Base-by-base conservation (phyloP, 2,888 invertebrate genomes). In the Amphimallon solstitiale region DNA sequence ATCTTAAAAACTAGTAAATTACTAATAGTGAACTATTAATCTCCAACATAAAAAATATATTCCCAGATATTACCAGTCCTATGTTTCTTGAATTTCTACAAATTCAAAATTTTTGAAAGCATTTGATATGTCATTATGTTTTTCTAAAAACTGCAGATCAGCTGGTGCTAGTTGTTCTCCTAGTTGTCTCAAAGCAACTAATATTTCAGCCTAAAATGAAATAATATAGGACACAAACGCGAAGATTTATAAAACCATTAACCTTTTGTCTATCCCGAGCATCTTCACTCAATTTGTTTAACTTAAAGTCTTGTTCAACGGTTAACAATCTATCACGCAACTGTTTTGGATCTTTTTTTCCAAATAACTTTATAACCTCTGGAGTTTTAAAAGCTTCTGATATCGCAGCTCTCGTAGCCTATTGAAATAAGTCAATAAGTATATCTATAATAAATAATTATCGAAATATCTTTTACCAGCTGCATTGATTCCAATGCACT, bases 361-460 rank as follows among this genome's bases (percentile, higher is more conserved):
- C 91, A 84, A 92, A 92, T 80, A 91, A 84, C 74, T 87, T 82
- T 40, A 92, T 90, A 1, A 92, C 89, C 78, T 90, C 91, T 3
- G 91, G 90, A 1, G 92, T 92, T 80, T 89, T 86, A 77, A 92
- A 92, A 1, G 92, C 91, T 74, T 88, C 85, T 68, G 89, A 89
- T 56, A 92, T 90, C 7, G 92, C 91, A 70, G 90, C 89, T 80
- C 88, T 89, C 23, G 90, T 90, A 2, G 90, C 90, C 90, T 90
- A 74, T 62, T 79, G 77, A 63, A 63, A 65, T 46, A 23, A 51
- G 49, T n/a, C n/a, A 17, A 46, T 46, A 17, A 46, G 4, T 46
- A 19, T 17, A 1, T n/a, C 15, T 54, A 29, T 29, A 2, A 29
- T 40, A 40, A 23, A 21, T 5, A 40, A 14, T 45, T 54, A 40